phyloP scores from a whole-genome alignment of 2,797 vertebrate genomes.

The Pithecia hirsuta region DNA sequence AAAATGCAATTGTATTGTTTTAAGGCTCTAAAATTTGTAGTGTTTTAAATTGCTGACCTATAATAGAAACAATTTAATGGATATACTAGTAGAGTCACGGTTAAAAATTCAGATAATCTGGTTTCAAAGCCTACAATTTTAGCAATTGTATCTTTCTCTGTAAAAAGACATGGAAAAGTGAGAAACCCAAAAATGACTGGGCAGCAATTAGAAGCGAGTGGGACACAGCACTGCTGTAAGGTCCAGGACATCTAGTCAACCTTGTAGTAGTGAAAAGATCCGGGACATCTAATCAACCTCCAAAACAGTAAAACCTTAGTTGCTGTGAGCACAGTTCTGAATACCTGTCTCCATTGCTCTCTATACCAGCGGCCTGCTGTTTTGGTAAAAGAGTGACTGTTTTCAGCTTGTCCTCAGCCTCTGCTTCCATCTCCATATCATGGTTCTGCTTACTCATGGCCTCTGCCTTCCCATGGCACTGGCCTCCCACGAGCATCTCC shows the following conservation, averaged over 20 bases:
- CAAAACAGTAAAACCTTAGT: not conserved
- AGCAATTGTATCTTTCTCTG: not conserved
- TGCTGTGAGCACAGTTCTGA: not conserved
- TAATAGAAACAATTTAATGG: not conserved
- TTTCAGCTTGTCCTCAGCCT: not conserved
- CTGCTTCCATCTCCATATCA: accelerated
- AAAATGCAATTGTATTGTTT: not conserved
- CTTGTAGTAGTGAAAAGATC: not conserved
- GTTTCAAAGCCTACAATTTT: not conserved
- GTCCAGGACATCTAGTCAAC: not conserved
- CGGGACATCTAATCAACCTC: not conserved
- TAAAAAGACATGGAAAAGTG: not conserved
- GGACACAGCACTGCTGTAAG: not conserved
- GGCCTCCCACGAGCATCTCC: no score
- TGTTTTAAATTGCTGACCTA: not conserved
- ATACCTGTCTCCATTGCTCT: not conserved
- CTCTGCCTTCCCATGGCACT: not conserved
- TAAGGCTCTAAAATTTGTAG: not conserved
- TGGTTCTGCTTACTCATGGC: not conserved
- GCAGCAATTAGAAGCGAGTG: not conserved
- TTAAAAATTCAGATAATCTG: not conserved
- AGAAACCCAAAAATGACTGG: not conserved
- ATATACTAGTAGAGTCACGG: not conserved
- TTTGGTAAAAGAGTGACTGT: not conserved
- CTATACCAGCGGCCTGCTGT: accelerated